phyloP scores from a whole-genome alignment of 23 tunicate genomes.

The Trididemnum miniatum region DNA sequence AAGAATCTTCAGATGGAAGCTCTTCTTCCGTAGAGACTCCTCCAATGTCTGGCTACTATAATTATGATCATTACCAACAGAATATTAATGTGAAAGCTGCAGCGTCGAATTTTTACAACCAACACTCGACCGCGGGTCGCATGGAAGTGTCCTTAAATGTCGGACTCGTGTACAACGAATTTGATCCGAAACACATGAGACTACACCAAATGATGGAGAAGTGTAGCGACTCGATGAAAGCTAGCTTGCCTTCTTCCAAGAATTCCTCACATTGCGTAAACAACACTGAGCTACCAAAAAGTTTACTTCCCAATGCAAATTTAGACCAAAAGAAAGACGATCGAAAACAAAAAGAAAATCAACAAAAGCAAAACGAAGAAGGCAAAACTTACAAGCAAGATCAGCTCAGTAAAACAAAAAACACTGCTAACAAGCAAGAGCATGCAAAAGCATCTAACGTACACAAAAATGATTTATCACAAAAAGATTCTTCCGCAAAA shows the following conservation, averaged over 20 bases:
- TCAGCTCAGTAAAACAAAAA: not conserved
- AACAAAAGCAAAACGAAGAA: not conserved
- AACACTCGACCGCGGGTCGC: not conserved
- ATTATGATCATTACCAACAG: not conserved
- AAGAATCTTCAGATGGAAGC: not conserved
- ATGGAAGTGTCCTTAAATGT: not conserved
- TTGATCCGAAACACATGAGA: conserved; percentile 9
- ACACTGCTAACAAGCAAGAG: not conserved
- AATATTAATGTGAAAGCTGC: not conserved
- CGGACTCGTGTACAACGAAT: not conserved
- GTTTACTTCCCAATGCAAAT: not conserved
- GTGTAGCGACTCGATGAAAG: not conserved
- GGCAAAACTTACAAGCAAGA: not conserved
- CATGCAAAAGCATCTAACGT: not conserved
- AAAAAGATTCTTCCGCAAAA: conserved; percentile 5
- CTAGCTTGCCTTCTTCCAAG: not conserved
- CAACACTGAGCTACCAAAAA: not conserved
- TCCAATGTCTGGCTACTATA: not conserved
- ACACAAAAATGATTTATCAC: not conserved
- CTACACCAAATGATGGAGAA: not conserved
- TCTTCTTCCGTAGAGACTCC: not conserved
- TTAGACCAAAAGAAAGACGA: not conserved
- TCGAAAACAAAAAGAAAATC: not conserved
- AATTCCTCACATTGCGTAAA: no score
- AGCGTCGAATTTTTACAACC: not conserved